These are phyloP conservation scores for Anguilla marmorata DNA, from an alignment of 2,797 vertebrate genomes.

Conservation along the genomic window DNA sequence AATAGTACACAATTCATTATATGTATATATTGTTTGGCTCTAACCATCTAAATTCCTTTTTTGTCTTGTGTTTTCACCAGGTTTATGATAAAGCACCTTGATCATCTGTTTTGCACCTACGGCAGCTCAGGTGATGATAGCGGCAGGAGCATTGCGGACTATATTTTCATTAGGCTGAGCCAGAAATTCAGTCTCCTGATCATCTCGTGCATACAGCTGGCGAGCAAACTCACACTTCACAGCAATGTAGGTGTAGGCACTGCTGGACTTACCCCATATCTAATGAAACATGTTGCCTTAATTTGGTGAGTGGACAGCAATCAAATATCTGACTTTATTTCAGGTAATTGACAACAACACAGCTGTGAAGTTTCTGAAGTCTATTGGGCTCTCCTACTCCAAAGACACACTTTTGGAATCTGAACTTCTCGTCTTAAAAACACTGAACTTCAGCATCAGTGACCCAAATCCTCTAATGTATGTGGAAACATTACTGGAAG, in stretches of 20 bases:
- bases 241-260: slow-evolving; percentile 69
- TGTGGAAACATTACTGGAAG: slow-evolving; percentile 87
- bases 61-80: slow-evolving; percentile 59
- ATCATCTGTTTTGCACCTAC: slow-evolving; percentile 57
- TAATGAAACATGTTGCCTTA: background rate
- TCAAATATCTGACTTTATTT: background rate
- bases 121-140: slow-evolving; percentile 30
- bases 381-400: slow-evolving; percentile 71
- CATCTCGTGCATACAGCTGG: slow-evolving; percentile 87
- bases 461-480: slow-evolving; percentile 80
- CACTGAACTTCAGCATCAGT: slow-evolving; percentile 80
- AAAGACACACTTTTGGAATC: slow-evolving; percentile 80
- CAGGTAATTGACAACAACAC: slow-evolving; percentile 78
- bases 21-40: background rate
- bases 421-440: slow-evolving; percentile 84
- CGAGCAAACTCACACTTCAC: slow-evolving; percentile 87
- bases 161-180: slow-evolving; percentile 65
- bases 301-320: background rate
- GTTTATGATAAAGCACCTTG: slow-evolving; percentile 83
- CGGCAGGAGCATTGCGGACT: slow-evolving; percentile 56
- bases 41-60: background rate
- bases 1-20: background rate
- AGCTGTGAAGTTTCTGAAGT: slow-evolving; percentile 78
- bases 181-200: slow-evolving; percentile 75
- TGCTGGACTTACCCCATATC: background rate